Evolutionary conservation across 2,888 invertebrate species (phyloP), one percentile per base, ranked within the genome.

Genomic region (Marronus borbonicus): DNA sequence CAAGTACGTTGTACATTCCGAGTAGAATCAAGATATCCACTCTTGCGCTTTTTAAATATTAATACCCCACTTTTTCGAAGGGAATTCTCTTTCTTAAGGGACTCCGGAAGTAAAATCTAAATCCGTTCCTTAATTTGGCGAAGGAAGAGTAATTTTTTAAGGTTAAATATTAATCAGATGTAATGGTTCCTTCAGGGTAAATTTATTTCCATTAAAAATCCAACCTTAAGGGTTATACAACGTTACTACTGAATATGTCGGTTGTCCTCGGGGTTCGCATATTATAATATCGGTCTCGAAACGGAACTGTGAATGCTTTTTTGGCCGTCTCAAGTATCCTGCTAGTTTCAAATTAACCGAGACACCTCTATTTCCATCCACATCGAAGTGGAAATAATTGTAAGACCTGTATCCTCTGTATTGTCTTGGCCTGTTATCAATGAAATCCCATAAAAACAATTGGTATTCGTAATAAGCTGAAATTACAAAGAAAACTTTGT

Each of bases 1-100:
- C 70, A 78, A 78, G 76, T 64, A 78, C 69, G 68, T n/a, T 55
- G 76, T 76, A 64, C 76, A 74, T 65, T 77, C 60, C 62, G 44
- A 39, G 7, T 49, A 60, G 17, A 62, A 75, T 68, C 10, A 55
- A 17, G 17, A 17, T 17, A 55, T 55, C 17, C 8, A 12, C 55
- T 17, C 55, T n/a, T 14, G 14, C 0, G n/a, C 55, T n/a, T 55
- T 17, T 55, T 55, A 55, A 55, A 55, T 17, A 55, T 55, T 55
- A n/a, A 55, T 55, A 55, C 55, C 5, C 55, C 5, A 10, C 10
- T 44, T 8, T 44, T 44, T 44, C 31, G 12, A 44, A 12, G 44
- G 44, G 44, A 12, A 8, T 44, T 12, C 44, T 8, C 8, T 44
- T 44, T 44, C 5, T 36, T 36, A 31, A 44, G 44, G 44, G 44